Evolutionary conservation across 2,113 vertebrate species (phyloP), one percentile per base, ranked within the genome.

Genomic region (Shinisaurus crocodilurus): DNA sequence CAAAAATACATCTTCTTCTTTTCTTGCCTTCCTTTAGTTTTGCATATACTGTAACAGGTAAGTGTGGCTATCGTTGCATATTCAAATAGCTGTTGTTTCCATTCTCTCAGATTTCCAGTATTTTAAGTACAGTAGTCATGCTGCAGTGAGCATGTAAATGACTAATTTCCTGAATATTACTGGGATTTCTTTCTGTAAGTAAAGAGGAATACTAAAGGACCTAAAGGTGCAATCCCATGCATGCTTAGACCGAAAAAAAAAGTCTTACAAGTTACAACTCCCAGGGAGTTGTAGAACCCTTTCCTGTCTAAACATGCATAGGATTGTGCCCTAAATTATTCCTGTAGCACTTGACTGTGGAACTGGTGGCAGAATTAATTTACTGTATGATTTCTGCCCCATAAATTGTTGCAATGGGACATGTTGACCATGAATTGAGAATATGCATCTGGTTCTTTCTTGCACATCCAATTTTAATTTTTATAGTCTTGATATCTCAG

Each of bases 401-500:
- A 5, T 18, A 57, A 82, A 5, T n/a, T 65, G 75, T 65, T 87
- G 29, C 57, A 77, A 15, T 45, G 23, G 27, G 18, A 1, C 10
- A 77, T 48, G 70, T 45, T 6, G 34, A 3, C 15, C 8, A 34
- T 23, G 6, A 65, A 77, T 79, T 18, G 9, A 87, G 65, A 48
- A 77, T 27, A 10, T 20, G 23, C 13, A 18, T 25, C n/a, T 82
- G 54, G 6, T 6, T 37, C 34, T 82, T 63, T 60, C 43, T 50
- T 80, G 27, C 43, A 80, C 13, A 5, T 48, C 34, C 54, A n/a
- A 18, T 90, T 92, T 93, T 91, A 79, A 67, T 6, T 1, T 67
- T 85, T 88, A 81, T 50, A 77, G 45, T 27, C 12, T 70, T 92
- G 85, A 88, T 94, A 92, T 89, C 20, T 90, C 94, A 91, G 77